phyloP scores from a whole-genome alignment of 2,888 invertebrate species.

The Ophion costatus region DNA sequence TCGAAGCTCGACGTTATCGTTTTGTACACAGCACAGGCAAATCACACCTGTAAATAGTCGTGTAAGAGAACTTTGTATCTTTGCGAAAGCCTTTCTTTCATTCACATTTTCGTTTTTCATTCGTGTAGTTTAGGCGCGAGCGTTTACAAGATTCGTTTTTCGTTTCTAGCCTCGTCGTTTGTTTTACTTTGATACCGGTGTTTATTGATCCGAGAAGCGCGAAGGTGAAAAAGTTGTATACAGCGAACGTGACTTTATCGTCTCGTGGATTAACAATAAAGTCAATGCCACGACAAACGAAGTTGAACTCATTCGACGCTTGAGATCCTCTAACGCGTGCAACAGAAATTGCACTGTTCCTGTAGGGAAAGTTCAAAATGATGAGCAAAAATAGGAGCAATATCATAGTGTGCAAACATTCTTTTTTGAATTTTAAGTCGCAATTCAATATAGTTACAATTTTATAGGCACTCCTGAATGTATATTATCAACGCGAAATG shows the following conservation, averaged over 20 bases:
- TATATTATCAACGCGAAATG: too few relatives aligned
- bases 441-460: too few relatives aligned
- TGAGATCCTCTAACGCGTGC: neutral
- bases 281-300: constrained; percentile 25
- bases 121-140: constrained; percentile 11
- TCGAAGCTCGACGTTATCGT: neutral
- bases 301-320: neutral
- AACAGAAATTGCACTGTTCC: neutral
- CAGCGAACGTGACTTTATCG: constrained; percentile 50
- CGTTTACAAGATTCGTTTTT: constrained; percentile 12
- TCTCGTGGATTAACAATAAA: constrained; percentile 52
- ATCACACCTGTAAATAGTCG: constrained; percentile 45
- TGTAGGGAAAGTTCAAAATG: neutral
- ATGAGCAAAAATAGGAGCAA: neutral
- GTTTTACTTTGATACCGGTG: constrained; percentile 43
- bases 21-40: neutral
- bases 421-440: neutral
- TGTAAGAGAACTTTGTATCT: neutral
- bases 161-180: constrained; percentile 65
- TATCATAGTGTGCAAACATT: neutral
- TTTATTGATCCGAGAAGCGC: constrained; percentile 30
- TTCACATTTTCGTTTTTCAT: neutral
- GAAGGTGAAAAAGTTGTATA: constrained; percentile 29
- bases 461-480: too few relatives aligned
- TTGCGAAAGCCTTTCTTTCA: neutral